phyloP scores from a whole-genome alignment of 2,797 vertebrate species.

The Heteromormyrus szaboi region DNA sequence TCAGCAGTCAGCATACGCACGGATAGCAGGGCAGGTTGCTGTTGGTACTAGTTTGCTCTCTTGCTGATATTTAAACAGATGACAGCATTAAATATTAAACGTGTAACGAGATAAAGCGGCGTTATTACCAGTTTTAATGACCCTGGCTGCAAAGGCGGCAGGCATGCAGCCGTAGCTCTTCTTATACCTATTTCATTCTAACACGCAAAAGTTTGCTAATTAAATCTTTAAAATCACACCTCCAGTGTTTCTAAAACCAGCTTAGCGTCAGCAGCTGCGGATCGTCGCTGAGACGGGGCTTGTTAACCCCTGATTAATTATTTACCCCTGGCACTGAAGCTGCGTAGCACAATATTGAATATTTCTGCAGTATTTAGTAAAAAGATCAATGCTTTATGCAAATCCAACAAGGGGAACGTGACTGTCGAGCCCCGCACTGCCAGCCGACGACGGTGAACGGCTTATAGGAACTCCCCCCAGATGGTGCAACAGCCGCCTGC shows the following conservation, averaged over 20 bases:
- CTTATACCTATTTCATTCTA: not conserved
- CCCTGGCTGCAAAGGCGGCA: not conserved
- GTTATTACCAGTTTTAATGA: not conserved
- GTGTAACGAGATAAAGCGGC: not conserved
- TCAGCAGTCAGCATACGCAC: not conserved
- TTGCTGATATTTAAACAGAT: slow-evolving; percentile 5
- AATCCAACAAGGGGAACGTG: not conserved
- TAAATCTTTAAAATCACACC: not conserved
- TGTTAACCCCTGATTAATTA: not conserved
- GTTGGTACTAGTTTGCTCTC: not conserved
- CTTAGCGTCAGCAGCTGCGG: not conserved
- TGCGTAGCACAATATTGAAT: not conserved
- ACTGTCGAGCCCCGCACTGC: not conserved
- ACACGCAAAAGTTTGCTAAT: not conserved
- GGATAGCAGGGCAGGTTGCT: not conserved
- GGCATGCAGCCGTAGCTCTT: not conserved
- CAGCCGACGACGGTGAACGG: not conserved
- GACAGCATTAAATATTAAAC: slow-evolving; percentile 15
- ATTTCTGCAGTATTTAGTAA: not conserved
- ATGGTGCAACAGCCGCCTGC: not conserved
- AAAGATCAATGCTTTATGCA: slow-evolving; percentile 2
- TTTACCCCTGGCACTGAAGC: not conserved
- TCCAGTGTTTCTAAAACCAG: not conserved
- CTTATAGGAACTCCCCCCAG: not conserved
- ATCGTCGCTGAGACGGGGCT: not conserved